Base-by-base conservation (phyloP, 1,140 invertebrate species). In the Bombus pyrosoma region DNA sequence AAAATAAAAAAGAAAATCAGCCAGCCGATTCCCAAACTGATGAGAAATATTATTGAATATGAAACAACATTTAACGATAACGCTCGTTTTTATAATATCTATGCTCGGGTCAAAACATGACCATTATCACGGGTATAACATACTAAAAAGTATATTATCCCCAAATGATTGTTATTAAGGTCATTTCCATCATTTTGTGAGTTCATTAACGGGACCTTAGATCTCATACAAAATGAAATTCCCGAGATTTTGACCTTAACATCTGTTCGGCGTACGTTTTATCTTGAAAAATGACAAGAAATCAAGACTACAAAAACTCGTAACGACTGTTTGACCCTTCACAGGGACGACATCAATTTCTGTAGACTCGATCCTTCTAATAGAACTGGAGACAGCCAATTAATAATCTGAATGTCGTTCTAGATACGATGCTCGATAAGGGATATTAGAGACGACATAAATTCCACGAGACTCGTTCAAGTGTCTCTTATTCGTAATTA, bases 401-500 rank as follows among this genome's bases (percentile, higher is more conserved):
- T 85, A 87, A 87, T 85, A 87, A 86, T 73, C 71, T 57, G 59
- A 71, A 57, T 47, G 82, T 57, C 68, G 47, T 43, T 73, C 75
- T 69, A 76, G 22, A 39, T 39, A 39, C 34, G 22, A 34, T 39
- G 18, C 68, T 69, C 22, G 68, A 87, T 85, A 68, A 80, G 32
- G 69, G 53, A 41, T 41, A 73, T 68, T 47, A 68, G 85, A 85
- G 59, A 75, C 69, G 64, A 59, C 39, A 39, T 57, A 47, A 39
- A 53, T 22, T 22, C 18, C 47, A 22, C 47, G 47, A 53, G 47
- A 53, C 18, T 53, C 47, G 18, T 10, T 53, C 85, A 47, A 81
- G 37, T 68, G 75, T 82, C 73, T 64, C 53, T 87, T 87, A 73
- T 62, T 76, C 72, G 72, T 77, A 68, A 72, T 82, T 87, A 87